phyloP scores from a whole-genome alignment of 2,797 vertebrate species.

The Siniperca undulata region DNA sequence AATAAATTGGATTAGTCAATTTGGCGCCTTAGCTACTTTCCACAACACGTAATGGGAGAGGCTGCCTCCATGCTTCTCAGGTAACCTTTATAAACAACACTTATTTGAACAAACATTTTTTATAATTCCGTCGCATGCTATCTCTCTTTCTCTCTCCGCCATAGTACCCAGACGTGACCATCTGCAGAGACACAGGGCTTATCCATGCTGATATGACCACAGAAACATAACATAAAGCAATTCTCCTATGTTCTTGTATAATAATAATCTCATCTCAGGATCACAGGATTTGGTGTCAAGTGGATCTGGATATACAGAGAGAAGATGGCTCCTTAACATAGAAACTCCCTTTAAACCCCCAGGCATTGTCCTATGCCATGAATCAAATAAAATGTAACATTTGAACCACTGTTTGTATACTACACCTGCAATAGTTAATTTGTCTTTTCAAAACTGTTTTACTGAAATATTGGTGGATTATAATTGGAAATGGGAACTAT shows the following conservation, averaged over 20 bases:
- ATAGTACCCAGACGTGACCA: conserved; percentile 3
- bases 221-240: not conserved
- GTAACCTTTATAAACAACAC: conserved; percentile 23
- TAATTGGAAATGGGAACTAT: not conserved
- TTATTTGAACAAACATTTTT: not conserved
- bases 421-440: not conserved
- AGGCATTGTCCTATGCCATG: conserved; percentile 3
- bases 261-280: not conserved
- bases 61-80: conserved; percentile 1
- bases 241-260: not conserved
- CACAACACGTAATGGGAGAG: not conserved
- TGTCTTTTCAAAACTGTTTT: not conserved
- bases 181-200: conserved; percentile 11
- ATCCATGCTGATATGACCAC: not conserved
- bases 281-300: conserved; percentile 18
- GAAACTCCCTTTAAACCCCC: not conserved
- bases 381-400: conserved; percentile 8
- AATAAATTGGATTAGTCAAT: conserved; percentile 8
- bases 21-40: conserved; percentile 73
- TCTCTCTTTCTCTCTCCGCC: not conserved
- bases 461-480: not conserved
- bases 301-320: conserved; percentile 6
- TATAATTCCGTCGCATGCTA: not conserved
- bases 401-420: not conserved
- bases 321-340: not conserved